Conservation (phyloP, 2,888 invertebrate genomes). For the Limenitis arthemis region DNA sequence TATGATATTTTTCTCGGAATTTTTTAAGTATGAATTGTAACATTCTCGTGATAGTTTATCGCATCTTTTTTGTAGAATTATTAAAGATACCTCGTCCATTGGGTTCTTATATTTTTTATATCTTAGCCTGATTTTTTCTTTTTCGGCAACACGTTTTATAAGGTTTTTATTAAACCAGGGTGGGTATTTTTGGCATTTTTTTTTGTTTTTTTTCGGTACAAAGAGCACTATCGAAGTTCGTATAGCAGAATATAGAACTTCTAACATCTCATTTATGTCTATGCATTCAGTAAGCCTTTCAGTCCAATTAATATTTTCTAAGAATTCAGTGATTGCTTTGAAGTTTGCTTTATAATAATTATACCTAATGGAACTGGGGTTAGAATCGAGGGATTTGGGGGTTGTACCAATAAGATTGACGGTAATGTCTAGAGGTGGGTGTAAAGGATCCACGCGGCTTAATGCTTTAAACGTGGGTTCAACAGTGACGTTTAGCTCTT, state of each 20-base stretch:
- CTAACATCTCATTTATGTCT: neutral
- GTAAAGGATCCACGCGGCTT: neutral
- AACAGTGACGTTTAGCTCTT: neutral
- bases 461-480: neutral
- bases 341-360: neutral
- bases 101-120: constrained; percentile 9
- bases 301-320: neutral
- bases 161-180: constrained; percentile 1
- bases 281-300: neutral
- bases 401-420: neutral
- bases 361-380: neutral
- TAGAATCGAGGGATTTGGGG: neutral
- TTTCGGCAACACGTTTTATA: neutral
- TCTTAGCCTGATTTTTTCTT: neutral
- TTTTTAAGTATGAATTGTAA: neutral
- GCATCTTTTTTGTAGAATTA: neutral
- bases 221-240: neutral
- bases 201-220: neutral
- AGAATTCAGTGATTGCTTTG: neutral
- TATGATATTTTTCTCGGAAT: neutral
- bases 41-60: neutral
- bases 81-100: constrained; percentile 2
- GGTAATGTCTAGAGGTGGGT: neutral
- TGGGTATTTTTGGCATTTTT: constrained; percentile 1
- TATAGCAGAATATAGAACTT: neutral